Evolutionary conservation across 2,797 vertebrate genomes (phyloP).

Genomic region (Acomys russatus): DNA sequence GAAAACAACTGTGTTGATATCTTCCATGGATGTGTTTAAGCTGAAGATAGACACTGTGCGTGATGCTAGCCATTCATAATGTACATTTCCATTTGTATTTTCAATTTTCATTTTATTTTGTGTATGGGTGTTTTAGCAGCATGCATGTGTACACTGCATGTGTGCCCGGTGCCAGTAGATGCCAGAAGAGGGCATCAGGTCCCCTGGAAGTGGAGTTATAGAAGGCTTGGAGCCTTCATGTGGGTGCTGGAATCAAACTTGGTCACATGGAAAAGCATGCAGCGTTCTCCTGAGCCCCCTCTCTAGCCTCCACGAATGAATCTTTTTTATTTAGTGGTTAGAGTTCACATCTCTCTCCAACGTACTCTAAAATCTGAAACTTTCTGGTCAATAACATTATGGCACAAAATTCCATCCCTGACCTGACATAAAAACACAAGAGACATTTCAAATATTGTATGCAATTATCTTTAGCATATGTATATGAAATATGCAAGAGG

Average conservation of each 20-base stretch:
- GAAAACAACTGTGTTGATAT: slow-evolving; percentile 11
- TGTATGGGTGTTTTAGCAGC: neutral
- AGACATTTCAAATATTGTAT: neutral
- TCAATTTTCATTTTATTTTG: neutral
- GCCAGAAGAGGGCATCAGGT: neutral
- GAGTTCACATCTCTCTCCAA: neutral
- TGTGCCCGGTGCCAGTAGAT: neutral
- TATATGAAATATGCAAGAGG: neutral
- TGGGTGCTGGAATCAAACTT: neutral
- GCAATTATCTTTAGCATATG: neutral
- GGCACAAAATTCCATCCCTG: neutral
- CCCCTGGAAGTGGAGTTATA: neutral
- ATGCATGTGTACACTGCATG: neutral
- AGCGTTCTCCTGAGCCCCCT: neutral
- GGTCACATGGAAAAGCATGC: neutral
- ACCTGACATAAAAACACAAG: neutral
- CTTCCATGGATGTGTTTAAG: neutral
- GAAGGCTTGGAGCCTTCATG: neutral
- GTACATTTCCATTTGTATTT: neutral
- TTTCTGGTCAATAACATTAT: neutral
- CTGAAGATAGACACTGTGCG: neutral
- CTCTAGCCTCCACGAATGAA: neutral
- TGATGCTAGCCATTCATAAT: neutral
- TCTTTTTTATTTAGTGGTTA: neutral
- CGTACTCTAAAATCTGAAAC: neutral